Base-by-base conservation (phyloP, 2,113 vertebrate species). In the Trinectes maculatus region DNA sequence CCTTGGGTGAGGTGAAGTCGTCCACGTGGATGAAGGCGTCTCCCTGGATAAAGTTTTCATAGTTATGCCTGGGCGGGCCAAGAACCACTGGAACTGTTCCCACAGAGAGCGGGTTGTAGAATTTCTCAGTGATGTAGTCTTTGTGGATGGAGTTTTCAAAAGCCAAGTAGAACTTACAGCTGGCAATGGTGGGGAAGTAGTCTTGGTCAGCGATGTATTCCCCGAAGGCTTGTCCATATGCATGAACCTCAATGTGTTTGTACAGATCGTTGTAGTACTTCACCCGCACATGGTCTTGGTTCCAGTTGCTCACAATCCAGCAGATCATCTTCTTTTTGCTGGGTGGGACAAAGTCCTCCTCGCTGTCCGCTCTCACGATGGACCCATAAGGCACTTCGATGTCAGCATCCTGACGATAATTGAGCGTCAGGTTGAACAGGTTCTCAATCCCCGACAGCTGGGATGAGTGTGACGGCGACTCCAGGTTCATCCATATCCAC, bases 281-380 rank as follows among this genome's bases (percentile, higher is more conserved):
- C 58, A 97, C 96, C 69, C 95, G 91, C 15, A 95, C 87, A 1
- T 98, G 95, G 16, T 98, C 88, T n/a, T 95, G 95, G 72, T 98
- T 98, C 97, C 97, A 99, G 91, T 99, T 96, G 90, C 96, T 99
- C 21, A 99, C 96, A 26, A 99, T 96, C 97, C 97, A 99, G 84
- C 96, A 99, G 10, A 97, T 95, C 61, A 99, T 67, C 73, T 95
- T 96, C 87, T 93, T 95, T 90, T 99, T 98, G 86, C 93, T 98
- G 33, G 97, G 96, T 16, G 96, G 93, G 78, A 97, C 94, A 80
- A 96, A 96, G 26, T 94, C 92, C 54, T 96, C 95, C 55, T 95
- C 93, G 15, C 89, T 88, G 47, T 94, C 95, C 15, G 93, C 93
- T 12, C 94, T 93, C 71, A 95, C 93, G 74, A 98, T 94, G 81